Conservation (phyloP, 2,888 invertebrate genomes). For the Dynastes tityus region DNA sequence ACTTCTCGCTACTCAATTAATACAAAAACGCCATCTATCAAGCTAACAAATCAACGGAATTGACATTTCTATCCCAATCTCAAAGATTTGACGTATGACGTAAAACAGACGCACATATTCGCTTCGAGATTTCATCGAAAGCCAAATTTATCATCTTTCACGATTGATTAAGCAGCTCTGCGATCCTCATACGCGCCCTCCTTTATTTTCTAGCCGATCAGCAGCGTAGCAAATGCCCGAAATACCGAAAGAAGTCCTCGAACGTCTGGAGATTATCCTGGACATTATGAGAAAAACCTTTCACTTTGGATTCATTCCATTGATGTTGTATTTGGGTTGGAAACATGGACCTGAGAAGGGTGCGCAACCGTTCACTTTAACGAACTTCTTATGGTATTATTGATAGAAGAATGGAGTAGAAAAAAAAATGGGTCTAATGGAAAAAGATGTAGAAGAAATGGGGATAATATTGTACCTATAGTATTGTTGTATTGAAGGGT, state of each 20-base stretch:
- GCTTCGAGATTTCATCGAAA: background rate
- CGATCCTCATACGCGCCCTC: too few relatives aligned
- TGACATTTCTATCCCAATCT: background rate
- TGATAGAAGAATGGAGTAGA: constrained; percentile 18
- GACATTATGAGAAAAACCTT: constrained; percentile 55
- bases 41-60: background rate
- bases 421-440: background rate
- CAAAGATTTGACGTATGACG: too few relatives aligned
- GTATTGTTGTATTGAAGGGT: background rate
- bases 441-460: background rate
- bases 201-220: too few relatives aligned
- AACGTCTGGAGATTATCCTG: constrained; percentile 55
- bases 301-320: constrained; percentile 59
- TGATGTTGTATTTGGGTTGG: constrained; percentile 60
- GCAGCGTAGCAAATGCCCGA: constrained; percentile 24
- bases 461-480: background rate
- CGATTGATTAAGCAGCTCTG: background rate
- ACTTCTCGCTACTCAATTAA: too few relatives aligned
- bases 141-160: constrained; percentile 1
- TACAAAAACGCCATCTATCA: background rate
- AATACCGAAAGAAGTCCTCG: constrained; percentile 44
- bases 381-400: constrained; percentile 60
- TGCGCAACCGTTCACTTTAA: constrained; percentile 57
- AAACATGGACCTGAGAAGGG: constrained; percentile 59
- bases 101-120: too few relatives aligned